Base-by-base conservation (phyloP, 1,140 invertebrate genomes). In the Colletes latitarsis region DNA sequence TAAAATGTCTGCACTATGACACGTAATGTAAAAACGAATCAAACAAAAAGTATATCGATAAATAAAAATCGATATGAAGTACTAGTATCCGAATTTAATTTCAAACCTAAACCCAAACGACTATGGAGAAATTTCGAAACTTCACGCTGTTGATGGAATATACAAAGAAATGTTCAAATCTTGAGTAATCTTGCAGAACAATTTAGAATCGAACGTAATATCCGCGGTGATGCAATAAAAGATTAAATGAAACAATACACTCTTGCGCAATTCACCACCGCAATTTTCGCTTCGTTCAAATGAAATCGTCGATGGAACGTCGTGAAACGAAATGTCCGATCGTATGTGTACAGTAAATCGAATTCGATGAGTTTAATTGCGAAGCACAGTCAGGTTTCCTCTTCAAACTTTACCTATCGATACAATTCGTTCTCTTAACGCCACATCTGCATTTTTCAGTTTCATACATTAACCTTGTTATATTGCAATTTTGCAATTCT, bases 121-220 rank as follows among this genome's bases (percentile, higher is more conserved):
- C 30, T n/a, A n/a, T n/a, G n/a, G 30, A 30, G 30, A 30, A 30
- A 30, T 30, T 30, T 30, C 30, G 30, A 30, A 30, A 30, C 19
- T 41, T 43, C 10, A 71, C 30, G 58, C 10, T 73, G 69, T 62
- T 43, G 58, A n/a, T 52, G 64, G 53, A 53, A 14, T 21, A 39
- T 41, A 19, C 49, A 17, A n/a, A 43, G 53, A n/a, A 62, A 53
- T 63, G 6, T 64, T 62, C 15, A 10, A 10, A 12, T 49, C 19
- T 55, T 19, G 39, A n/a, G 21, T 43, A 72, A 55, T 72, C 19
- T 52, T 6, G 19, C 72, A 49, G 12, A 52, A 69, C 55, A 77
- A 77, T 64, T 79, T 63, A 43, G 49, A 6, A 43, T 53, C 14
- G 62, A 63, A 64, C 49, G 14, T 39, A 14, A 57, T 57, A 79